Evolutionary conservation across 2,888 invertebrate genomes (phyloP), one percentile per base, ranked within the genome.

Genomic region (Hermaeophaga mercurialis): DNA sequence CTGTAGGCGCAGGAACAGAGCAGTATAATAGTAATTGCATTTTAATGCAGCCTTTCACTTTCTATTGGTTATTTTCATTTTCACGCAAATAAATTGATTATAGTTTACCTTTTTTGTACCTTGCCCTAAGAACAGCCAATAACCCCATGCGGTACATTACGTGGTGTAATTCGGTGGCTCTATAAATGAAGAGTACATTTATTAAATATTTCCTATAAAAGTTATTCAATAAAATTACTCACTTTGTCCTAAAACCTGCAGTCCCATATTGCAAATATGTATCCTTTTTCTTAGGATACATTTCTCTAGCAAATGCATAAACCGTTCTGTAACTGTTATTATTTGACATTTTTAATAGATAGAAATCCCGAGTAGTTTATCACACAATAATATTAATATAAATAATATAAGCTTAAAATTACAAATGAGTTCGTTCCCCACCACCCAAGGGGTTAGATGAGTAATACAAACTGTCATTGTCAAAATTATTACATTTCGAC

Each of bases 141-240:
- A 97, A 79, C 2, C 97, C 98, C 91, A 97, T 94, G 50, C 98
- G 85, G 77, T 91, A 97, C 79, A 96, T 87, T 15, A 98, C 90
- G 83, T 95, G 94, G 66, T 92, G 90, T 70, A 99, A 80, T 58
- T 87, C 80, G 62, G 84, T 85, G 28, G 93, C 93, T 74, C 96
- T 96, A 46, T 83, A 83, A 73, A 65, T 71, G 59, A 63, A 63
- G 39, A 34, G 28, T 11, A 28, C 49, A 56, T 58, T 53, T 56
- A 58, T 46, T 44, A 4, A n/a, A 12, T 22, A n/a, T 60, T 50
- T 46, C 50, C 28, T 58, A 17, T 52, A 45, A 57, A 31, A 47
- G 58, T 53, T 56, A 31, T 45, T 33, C 44, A 52, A 55, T 53
- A 59, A 61, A 57, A 55, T 55, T 54, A 61, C 56, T 84, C 79